A percentile compares a stretch with the other conserved stretches of the same genome.
Evolutionary conservation across 2,797 vertebrate genomes (phyloP).

Genomic region (Champsocephalus gunnari): DNA sequence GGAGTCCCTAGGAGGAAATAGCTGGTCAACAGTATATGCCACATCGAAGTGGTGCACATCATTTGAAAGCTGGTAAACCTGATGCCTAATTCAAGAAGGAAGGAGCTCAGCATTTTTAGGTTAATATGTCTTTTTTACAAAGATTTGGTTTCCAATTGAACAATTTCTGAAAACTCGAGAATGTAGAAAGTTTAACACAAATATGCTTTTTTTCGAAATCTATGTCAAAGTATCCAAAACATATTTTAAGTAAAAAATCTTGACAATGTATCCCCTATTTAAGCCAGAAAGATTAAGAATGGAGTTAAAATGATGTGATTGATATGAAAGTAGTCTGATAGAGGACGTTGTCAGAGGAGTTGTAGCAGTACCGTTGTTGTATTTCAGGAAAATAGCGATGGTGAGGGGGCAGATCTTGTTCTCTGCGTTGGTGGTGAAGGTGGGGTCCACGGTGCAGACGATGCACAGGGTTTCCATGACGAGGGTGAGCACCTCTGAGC

Average conservation of each 20-base stretch:
- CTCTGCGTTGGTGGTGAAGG: constrained; percentile 94
- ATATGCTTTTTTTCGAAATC: not conserved
- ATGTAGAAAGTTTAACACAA: too few relatives aligned
- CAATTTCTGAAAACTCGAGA: too few relatives aligned
- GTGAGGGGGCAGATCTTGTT: constrained; percentile 98
- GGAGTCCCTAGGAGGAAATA: too few relatives aligned
- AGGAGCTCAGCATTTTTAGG: too few relatives aligned
- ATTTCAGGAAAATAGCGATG: constrained; percentile 98
- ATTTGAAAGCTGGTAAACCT: too few relatives aligned
- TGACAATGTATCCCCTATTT: not conserved
- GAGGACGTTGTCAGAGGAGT: not conserved
- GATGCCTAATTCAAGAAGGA: too few relatives aligned
- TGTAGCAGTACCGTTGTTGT: constrained; percentile 91
- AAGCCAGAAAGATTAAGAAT: not conserved
- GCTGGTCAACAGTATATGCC: too few relatives aligned
- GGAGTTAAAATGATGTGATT: not conserved
- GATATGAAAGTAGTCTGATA: not conserved
- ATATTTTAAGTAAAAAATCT: not conserved
- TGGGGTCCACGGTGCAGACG: constrained; percentile 95
- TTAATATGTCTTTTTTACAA: too few relatives aligned
- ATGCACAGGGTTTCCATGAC: constrained; percentile 99
- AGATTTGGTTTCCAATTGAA: too few relatives aligned
- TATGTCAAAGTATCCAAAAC: not conserved
- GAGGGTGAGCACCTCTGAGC: constrained; percentile 96
- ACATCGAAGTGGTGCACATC: too few relatives aligned